These are phyloP conservation scores for Aphelinus atriplicis DNA, from an alignment of 1,140 invertebrate genomes.

Conservation along the genomic window DNA sequence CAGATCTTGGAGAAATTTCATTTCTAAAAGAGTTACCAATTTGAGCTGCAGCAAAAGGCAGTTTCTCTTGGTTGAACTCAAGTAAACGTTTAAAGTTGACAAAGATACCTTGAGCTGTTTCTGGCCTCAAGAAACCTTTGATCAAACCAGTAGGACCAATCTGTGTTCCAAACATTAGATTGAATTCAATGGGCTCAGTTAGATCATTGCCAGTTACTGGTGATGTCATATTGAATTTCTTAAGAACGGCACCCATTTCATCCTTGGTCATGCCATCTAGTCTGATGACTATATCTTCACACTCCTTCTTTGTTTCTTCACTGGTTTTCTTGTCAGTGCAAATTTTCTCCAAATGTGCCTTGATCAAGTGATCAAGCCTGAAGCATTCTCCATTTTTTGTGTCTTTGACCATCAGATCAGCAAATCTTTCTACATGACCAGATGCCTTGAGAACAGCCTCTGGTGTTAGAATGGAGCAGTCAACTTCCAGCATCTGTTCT, in stretches of 20 bases:
- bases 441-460: constrained; percentile 97
- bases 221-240: constrained; percentile 92
- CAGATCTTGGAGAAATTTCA: constrained; percentile 98
- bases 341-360: constrained; percentile 93
- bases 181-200: constrained; percentile 96
- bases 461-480: constrained; percentile 96
- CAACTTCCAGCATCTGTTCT: constrained; percentile 99
- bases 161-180: constrained; percentile 97
- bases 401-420: constrained; percentile 99
- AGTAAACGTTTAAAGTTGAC: constrained; percentile 97
- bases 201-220: constrained; percentile 94
- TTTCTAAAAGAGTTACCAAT: constrained; percentile 98
- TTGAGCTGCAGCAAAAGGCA: constrained; percentile 98
- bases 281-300: constrained; percentile 82
- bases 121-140: constrained; percentile 94
- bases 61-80: constrained; percentile 95
- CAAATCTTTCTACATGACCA: constrained; percentile 98
- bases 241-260: constrained; percentile 87
- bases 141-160: constrained; percentile 95
- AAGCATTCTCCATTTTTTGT: constrained; percentile 96
- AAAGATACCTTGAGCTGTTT: constrained; percentile 99
- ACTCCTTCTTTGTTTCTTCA: constrained; percentile 77
- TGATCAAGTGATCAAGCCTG: constrained; percentile 97
- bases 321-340: constrained; percentile 84
- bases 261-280: constrained; percentile 89